Conservation (phyloP, 2,113 vertebrate species). For the Dryoscopus gambensis region DNA sequence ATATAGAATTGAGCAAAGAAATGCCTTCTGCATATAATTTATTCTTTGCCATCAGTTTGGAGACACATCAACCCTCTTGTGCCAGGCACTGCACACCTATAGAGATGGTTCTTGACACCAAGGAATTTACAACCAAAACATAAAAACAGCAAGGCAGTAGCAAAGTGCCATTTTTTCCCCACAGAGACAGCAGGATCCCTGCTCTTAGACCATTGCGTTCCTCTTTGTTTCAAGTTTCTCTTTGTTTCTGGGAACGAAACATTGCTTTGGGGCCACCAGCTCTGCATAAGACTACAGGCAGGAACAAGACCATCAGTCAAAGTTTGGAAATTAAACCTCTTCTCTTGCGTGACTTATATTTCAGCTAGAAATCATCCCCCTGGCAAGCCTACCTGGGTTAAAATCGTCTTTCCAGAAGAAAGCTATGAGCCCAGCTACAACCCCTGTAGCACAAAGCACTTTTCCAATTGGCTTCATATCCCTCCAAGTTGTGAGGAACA, state of each 20-base stretch:
- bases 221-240: background rate
- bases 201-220: background rate
- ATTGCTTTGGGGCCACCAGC: background rate
- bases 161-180: background rate
- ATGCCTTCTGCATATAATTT: background rate
- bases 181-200: background rate
- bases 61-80: background rate
- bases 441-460: background rate
- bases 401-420: conserved; percentile 71
- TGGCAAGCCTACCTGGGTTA: conserved; percentile 53
- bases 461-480: background rate
- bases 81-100: background rate
- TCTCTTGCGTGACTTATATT: background rate
- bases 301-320: background rate
- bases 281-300: background rate
- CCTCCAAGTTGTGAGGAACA: background rate
- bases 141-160: background rate
- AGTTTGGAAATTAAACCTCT: background rate
- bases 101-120: background rate
- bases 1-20: background rate
- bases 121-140: background rate
- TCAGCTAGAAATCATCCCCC: background rate
- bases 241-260: background rate
- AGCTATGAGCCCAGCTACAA: background rate
- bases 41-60: background rate